Conservation (phyloP, 2,113 vertebrate genomes). For the Romanogobio albipinnatus region DNA sequence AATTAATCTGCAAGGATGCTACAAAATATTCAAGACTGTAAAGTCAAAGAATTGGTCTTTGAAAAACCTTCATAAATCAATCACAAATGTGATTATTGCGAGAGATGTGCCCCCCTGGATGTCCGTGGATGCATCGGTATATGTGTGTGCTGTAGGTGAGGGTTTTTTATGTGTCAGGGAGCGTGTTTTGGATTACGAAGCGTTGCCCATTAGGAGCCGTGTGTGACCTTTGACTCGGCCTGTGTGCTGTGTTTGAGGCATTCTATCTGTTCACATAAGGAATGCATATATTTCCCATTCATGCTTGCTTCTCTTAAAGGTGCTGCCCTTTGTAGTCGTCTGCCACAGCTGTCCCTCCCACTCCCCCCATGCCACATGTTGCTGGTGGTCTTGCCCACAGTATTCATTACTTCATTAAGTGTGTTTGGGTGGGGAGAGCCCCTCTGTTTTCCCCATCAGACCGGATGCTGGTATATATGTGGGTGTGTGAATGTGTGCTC, state of each 20-base stretch:
- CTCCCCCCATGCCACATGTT: slow-evolving; percentile 63
- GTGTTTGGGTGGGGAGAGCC: slow-evolving; percentile 39
- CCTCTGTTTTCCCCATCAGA: slow-evolving; percentile 55
- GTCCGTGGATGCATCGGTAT: neutral
- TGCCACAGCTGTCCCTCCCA: slow-evolving; percentile 68
- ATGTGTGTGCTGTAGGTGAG: neutral
- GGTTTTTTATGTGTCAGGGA: neutral
- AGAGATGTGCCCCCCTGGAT: neutral
- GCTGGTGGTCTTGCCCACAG: slow-evolving; percentile 56
- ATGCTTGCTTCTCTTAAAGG: slow-evolving; percentile 47
- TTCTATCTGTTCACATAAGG: slow-evolving; percentile 54
- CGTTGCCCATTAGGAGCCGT: slow-evolving; percentile 11
- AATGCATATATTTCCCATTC: slow-evolving; percentile 71
- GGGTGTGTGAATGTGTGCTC: slow-evolving; percentile 41
- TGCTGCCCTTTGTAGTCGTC: slow-evolving; percentile 63
- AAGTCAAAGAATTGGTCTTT: neutral
- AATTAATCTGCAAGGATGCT: neutral
- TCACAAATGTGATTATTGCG: neutral
- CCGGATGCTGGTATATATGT: slow-evolving; percentile 30
- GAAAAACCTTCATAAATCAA: neutral
- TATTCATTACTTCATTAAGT: slow-evolving; percentile 57
- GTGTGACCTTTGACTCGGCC: slow-evolving; percentile 41
- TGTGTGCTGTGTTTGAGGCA: slow-evolving; percentile 9
- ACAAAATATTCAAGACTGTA: neutral
- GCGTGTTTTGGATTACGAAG: slow-evolving; percentile 42